Evolutionary conservation across 1,140 invertebrate species (phyloP).

Genomic region (Cydia splendana): DNA sequence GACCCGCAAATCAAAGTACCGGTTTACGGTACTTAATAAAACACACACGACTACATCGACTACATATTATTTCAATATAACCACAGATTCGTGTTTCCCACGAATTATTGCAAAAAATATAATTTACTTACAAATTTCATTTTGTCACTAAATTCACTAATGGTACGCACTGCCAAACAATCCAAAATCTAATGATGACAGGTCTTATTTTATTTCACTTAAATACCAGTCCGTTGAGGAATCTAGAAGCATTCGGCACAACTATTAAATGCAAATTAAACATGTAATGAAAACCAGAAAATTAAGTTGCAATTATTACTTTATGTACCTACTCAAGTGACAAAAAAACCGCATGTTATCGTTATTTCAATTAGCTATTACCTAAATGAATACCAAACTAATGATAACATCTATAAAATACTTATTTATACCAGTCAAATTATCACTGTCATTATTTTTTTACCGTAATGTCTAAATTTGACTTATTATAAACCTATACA

Average conservation of each 20-base stretch:
- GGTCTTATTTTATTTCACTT: neutral
- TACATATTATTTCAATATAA: too few relatives aligned
- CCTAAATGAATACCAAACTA: neutral
- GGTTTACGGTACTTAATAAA: too few relatives aligned
- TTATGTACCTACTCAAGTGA: neutral
- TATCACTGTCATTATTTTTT: neutral
- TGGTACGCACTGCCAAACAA: neutral
- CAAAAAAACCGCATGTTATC: neutral
- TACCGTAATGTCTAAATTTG: neutral
- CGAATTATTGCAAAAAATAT: conserved; percentile 13
- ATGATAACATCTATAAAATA: neutral
- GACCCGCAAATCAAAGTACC: too few relatives aligned
- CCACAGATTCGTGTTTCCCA: too few relatives aligned
- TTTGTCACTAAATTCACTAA: neutral
- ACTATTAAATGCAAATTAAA: neutral
- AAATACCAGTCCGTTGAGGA: neutral
- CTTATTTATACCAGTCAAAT: neutral
- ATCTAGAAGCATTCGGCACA: neutral
- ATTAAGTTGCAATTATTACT: neutral
- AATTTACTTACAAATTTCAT: conserved; percentile 39
- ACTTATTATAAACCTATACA: too few relatives aligned
- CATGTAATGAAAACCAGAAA: neutral
- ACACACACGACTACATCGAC: too few relatives aligned
- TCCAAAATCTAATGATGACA: neutral
- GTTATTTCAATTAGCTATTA: neutral